phyloP scores from a whole-genome alignment of 2,113 vertebrate species.

The Pedetes capensis region DNA sequence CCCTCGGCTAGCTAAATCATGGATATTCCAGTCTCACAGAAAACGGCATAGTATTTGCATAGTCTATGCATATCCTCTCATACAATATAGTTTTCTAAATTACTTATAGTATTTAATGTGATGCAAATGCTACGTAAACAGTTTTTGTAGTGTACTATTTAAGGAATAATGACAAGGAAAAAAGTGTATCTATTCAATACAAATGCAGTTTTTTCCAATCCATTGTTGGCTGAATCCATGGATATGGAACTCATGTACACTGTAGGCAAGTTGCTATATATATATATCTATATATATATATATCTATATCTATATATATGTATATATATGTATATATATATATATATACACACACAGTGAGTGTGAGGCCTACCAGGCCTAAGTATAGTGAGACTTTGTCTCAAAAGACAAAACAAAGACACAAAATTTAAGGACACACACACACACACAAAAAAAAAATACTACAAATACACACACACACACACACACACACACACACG shows the following conservation, averaged over 20 bases:
- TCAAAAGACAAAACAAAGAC: too few species aligned
- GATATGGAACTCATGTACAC: not conserved
- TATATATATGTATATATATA: too few species aligned
- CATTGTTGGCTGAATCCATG: not conserved
- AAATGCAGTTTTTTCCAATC: not conserved
- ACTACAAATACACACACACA: too few species aligned
- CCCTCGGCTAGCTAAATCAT: not conserved
- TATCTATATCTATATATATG: too few species aligned
- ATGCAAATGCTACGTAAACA: not conserved
- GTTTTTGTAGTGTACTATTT: not conserved
- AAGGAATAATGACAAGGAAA: not conserved
- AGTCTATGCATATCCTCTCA: not conserved
- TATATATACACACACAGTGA: too few species aligned
- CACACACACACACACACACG: too few species aligned
- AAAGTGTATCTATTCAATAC: not conserved
- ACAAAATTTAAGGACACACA: too few species aligned
- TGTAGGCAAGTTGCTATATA: not conserved
- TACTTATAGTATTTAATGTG: not conserved
- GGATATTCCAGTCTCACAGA: not conserved
- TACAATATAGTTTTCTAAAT: not conserved
- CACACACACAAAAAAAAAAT: too few species aligned
- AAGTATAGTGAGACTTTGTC: too few species aligned
- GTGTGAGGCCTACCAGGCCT: too few species aligned
- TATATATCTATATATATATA: too few species aligned
- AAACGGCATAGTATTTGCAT: not conserved